Evolutionary conservation across 2,113 vertebrate genomes (phyloP).

Genomic region (Nicator chloris): DNA sequence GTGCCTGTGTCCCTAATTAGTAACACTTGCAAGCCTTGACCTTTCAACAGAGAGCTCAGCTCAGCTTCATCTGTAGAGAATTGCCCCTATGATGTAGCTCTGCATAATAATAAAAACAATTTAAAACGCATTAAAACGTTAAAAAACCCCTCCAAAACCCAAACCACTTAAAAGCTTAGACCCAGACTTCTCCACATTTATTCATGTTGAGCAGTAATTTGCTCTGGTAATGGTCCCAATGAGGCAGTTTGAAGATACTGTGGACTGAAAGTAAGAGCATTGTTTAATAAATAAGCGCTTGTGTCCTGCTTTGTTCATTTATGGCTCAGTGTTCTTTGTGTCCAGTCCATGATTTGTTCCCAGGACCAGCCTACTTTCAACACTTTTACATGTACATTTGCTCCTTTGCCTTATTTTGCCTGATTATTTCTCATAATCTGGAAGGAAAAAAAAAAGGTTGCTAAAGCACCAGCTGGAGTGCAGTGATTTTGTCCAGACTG

Average conservation of each 20-base stretch:
- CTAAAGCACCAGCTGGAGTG: background rate
- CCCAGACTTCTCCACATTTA: background rate
- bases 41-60: background rate
- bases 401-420: background rate
- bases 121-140: constrained; percentile 17
- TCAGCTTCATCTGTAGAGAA: background rate
- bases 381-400: background rate
- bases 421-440: background rate
- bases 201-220: constrained; percentile 17
- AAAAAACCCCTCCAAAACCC: background rate
- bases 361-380: background rate
- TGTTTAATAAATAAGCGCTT: constrained; percentile 20
- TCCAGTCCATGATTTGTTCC: background rate
- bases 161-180: constrained; percentile 4
- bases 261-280: background rate
- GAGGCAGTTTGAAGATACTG: background rate
- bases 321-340: background rate
- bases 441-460: background rate
- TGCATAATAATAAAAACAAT: constrained; percentile 52
- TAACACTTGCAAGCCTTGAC: constrained; percentile 39
- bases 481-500: background rate
- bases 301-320: background rate
- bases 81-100: background rate
- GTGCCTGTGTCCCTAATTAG: constrained; percentile 11
- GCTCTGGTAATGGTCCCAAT: constrained; percentile 18